Evolutionary conservation across 1,140 invertebrate species (phyloP).

Genomic region (Tetranychus cinnabarinus): DNA sequence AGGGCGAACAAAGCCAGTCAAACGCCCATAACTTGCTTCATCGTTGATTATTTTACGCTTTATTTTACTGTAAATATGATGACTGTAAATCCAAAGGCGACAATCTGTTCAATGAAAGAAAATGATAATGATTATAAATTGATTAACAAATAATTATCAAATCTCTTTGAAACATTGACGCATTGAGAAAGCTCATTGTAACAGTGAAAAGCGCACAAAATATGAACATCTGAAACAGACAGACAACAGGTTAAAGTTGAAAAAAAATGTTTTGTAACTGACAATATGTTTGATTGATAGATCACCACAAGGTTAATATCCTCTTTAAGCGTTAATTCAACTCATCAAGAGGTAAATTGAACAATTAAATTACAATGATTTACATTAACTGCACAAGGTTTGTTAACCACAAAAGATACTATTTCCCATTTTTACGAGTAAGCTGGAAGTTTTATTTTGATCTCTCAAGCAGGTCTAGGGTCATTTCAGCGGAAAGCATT

Average conservation of each 20-base stretch:
- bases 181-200: no score
- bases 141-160: background rate
- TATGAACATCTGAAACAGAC: background rate
- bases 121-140: background rate
- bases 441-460: no score
- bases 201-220: background rate
- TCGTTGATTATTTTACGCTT: slow-evolving; percentile 6
- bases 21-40: background rate
- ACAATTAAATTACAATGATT: no score
- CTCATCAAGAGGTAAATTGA: no score
- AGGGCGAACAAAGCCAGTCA: slow-evolving; percentile 4
- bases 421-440: no score
- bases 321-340: no score
- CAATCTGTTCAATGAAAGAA: background rate
- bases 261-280: background rate
- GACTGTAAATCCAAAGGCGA: slow-evolving; percentile 6
- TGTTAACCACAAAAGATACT: no score
- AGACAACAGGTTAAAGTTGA: background rate
- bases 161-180: background rate
- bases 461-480: no score
- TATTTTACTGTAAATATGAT: slow-evolving; percentile 4
- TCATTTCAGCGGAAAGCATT: no score
- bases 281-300: background rate
- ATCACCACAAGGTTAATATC: no score
- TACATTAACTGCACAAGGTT: no score